Evolutionary conservation across 2,888 invertebrate species (phyloP), one percentile per base, ranked within the genome.

Genomic region (Patella ulyssiponensis): DNA sequence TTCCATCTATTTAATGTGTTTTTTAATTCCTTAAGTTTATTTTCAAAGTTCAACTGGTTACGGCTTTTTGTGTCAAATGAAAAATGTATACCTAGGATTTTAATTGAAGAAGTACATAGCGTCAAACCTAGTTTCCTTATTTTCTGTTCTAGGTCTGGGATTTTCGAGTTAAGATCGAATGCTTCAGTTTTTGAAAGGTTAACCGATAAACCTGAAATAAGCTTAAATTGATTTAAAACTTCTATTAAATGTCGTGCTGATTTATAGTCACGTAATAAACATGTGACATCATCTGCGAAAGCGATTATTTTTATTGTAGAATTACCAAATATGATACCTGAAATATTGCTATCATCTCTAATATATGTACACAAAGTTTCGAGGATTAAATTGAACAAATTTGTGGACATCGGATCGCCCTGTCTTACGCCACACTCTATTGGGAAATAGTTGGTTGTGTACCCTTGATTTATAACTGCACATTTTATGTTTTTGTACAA

Each of bases 381-480:
- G 64, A 64, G 9, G 64, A 64, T 23, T 20, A 64, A 20, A 64
- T 64, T 64, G 64, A 64, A 64, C 11, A 64, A 23, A 14, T 20
- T 23, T 23, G 64, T n/a, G 11, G 64, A 64, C 23, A 20, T 64
- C 11, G 64, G 64, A 14, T 64, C 64, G 23, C 64, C 64, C 23
- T 64, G 64, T 9, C 64, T n/a, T 12, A 64, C 64, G 23, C 20
- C 64, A 11, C 64, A 20, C 23, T 64, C 64, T 64, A 64, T 64
- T 64, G 64, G 64, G 64, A 64, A 64, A 20, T 64, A 64, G n/a
- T 64, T 20, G 20, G 64, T 64, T n/a, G 64, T 64, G 64, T 20
- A 64, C 9, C 64, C 64, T 20, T 64, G n/a, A n/a, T 64, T 64
- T 23, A 64, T 64, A 20, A 64, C 23, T 20, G 64, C 20, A n/a